Conservation (phyloP, 2,113 vertebrate species). For the Macheiramphus alcinus region DNA sequence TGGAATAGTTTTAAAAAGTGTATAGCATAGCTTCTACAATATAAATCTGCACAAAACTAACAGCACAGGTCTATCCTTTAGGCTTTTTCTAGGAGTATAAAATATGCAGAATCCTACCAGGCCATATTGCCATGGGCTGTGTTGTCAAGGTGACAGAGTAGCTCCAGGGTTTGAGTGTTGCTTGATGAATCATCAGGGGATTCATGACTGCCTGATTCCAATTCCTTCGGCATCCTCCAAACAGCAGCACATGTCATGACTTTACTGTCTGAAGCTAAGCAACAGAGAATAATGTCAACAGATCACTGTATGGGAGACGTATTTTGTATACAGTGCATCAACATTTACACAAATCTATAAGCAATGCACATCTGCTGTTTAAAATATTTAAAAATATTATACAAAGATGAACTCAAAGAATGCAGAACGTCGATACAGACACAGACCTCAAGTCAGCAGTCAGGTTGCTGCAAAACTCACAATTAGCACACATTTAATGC, state of each 20-base stretch:
- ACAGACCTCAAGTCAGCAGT: background rate
- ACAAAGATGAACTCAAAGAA: slow-evolving; percentile 20
- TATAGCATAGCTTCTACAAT: background rate
- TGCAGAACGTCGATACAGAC: background rate
- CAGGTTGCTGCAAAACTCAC: background rate
- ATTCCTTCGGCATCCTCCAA: slow-evolving; percentile 96
- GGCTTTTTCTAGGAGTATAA: slow-evolving; percentile 29
- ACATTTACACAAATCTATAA: slow-evolving; percentile 26
- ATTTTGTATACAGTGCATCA: slow-evolving; percentile 1
- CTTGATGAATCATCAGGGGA: slow-evolving; percentile 95
- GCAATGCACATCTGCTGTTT: slow-evolving; percentile 34
- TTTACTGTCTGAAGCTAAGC: slow-evolving; percentile 88
- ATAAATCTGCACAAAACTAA: slow-evolving; percentile 24
- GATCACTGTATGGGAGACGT: slow-evolving; percentile 36
- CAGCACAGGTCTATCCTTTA: slow-evolving; percentile 8
- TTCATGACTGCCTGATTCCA: slow-evolving; percentile 93
- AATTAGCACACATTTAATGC: background rate
- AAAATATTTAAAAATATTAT: slow-evolving; percentile 43
- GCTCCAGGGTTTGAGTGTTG: slow-evolving; percentile 93
- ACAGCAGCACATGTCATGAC: slow-evolving; percentile 91
- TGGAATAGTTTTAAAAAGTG: background rate
- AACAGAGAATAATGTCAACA: slow-evolving; percentile 69
- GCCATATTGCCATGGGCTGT: slow-evolving; percentile 85
- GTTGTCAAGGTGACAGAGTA: slow-evolving; percentile 96
- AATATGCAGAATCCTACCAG: slow-evolving; percentile 86